Base-by-base conservation (phyloP, 2,113 vertebrate genomes). In the Morphnarchus princeps region DNA sequence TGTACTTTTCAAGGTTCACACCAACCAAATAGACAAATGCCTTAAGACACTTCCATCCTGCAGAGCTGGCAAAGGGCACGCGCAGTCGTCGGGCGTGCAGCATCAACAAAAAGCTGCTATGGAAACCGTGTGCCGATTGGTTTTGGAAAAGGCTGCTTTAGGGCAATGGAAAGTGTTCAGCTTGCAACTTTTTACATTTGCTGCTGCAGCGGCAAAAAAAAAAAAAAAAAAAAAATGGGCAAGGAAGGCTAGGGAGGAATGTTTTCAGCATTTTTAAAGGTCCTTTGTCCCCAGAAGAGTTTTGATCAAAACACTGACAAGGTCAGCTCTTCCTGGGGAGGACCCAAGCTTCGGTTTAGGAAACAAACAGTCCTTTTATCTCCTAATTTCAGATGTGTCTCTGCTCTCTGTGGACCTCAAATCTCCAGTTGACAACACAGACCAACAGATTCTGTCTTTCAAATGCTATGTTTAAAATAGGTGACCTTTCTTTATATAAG, bases 291-390 rank as follows among this genome's bases (percentile, higher is more conserved):
- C 96, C 91, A 90, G 97, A 95, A 97, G 97, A 95, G 93, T 94
- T 97, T 97, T 98, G 98, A 99, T 98, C 97, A 98, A 96, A 97
- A 90, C 54, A 74, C 97, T 97, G 97, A 98, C 98, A 98, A 97
- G 97, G 98, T 98, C 97, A 91, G 96, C 97, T 97, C 97, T 98
- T 98, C 95, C 88, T 84, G 96, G 80, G 92, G 86, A 34, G 69
- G 95, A 90, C 96, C 85, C 97, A 96, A 92, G 93, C 92, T 89
- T 96, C 81, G 31, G 94, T 90, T 93, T 94, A 97, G 98, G 97
- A 98, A 98, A 97, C 91, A 95, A 96, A 93, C 93, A 97, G 77
- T 98, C 96, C 94, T 96, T 99, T 98, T 97, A 97, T 98, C 98
- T 98, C 89, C 49, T 94, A 38, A 95, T 95, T 97, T 96, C 97